These are phyloP conservation scores for Macrobrachium nipponense DNA, from an alignment of 1,140 invertebrate species.

Conservation along the genomic window DNA sequence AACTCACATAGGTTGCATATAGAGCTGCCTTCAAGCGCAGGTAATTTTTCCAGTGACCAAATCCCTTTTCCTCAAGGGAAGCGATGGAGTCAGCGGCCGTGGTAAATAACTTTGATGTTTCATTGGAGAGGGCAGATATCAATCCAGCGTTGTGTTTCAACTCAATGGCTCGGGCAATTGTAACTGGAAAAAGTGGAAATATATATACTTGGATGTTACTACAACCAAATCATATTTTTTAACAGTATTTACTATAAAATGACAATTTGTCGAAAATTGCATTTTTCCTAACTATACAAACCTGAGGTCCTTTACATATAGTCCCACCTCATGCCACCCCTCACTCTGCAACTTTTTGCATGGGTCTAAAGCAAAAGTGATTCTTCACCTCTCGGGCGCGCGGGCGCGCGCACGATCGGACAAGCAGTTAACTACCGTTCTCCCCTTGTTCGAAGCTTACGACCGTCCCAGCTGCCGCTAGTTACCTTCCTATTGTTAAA, in stretches of 20 bases:
- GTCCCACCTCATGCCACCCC: too few species aligned
- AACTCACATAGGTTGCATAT: constrained; percentile 77
- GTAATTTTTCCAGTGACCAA: constrained; percentile 78
- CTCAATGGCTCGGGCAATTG: constrained; percentile 79
- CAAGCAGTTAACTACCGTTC: too few species aligned
- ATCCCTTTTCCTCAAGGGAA: constrained; percentile 72
- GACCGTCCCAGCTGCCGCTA: too few species aligned
- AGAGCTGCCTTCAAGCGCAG: constrained; percentile 77
- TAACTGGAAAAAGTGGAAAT: constrained; percentile 71
- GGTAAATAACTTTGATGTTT: constrained; percentile 77
- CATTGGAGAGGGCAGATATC: constrained; percentile 77
- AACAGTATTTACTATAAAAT: neutral
- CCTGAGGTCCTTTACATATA: too few species aligned
- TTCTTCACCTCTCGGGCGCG: too few species aligned
- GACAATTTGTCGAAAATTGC: too few species aligned
- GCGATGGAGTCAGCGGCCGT: constrained; percentile 75
- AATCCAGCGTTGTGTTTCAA: constrained; percentile 77
- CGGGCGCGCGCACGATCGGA: too few species aligned
- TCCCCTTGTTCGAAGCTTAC: too few species aligned
- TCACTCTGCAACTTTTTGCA: too few species aligned
- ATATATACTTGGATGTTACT: neutral
- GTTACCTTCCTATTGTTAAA: too few species aligned
- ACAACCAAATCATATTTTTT: neutral
- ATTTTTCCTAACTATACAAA: too few species aligned
- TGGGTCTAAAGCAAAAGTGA: too few species aligned